Evolutionary conservation across 2,113 vertebrate genomes (phyloP), one percentile per base, ranked within the genome.

Genomic region (Tychaedon coryphoeus): DNA sequence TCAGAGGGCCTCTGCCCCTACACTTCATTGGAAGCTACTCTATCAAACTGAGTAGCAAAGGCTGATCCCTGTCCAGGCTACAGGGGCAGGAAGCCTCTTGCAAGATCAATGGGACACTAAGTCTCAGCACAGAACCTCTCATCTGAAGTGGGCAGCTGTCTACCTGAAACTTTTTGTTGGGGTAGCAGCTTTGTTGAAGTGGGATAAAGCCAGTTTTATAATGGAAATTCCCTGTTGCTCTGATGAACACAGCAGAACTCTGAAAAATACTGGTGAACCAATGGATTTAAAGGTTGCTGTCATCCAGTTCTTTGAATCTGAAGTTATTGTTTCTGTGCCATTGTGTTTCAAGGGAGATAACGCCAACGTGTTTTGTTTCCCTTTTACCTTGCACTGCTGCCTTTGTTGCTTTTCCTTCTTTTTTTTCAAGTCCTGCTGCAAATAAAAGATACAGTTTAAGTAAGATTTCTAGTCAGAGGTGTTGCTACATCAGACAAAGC

Each of bases 331-430:
- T 95, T 92, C 54, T 81, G 28, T 70, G 82, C 14, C 62, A 48
- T 48, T 94, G 53, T 73, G 53, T 96, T 94, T 82, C 92, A 97
- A 94, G 60, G 95, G 47, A 97, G 80, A 96, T 58, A 96, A 90
- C 8, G 7, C 66, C 81, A 96, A 60, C 11, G 56, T 40, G 43
- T 43, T 96, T 96, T 93, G 83, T 82, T 96, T 95, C 62, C 45
- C 92, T 97, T 97, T 97, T 98, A 98, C 98, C 98, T 97, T 97
- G 96, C 67, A 96, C 94, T 77, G 87, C 53, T 91, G 92, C 72
- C 90, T 98, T 98, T 5, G 8, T 69, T 92, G 88, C 19, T 96
- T 97, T 98, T 80, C 94, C 95, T 94, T 98, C 97, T 67, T 97
- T 98, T 92, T 97, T 98, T 94, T 88, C 97, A 91, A 88, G 80